Evolutionary conservation across 2,888 invertebrate species (phyloP).

Genomic region (Priocnemis perturbator): DNA sequence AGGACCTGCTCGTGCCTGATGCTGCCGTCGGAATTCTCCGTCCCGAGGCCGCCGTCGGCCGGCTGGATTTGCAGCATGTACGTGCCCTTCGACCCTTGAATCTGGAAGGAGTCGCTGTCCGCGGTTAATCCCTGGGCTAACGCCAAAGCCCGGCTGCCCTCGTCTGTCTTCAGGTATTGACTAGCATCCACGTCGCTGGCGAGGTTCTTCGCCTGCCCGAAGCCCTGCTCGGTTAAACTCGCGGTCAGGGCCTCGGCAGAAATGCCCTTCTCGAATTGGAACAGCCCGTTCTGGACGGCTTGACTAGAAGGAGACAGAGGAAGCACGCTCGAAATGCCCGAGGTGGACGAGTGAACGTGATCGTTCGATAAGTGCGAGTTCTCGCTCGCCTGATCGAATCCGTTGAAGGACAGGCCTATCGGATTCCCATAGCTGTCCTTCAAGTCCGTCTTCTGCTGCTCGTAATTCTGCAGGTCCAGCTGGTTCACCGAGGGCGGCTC

Average conservation of each 20-base stretch:
- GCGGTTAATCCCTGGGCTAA: conserved; percentile 62
- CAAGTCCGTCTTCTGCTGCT: conserved; percentile 55
- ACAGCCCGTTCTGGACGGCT: conserved; percentile 40
- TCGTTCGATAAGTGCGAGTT: conserved; percentile 25
- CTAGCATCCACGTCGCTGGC: conserved; percentile 63
- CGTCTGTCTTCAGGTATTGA: conserved; percentile 63
- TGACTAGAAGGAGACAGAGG: conserved; percentile 32
- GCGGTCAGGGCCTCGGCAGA: conserved; percentile 63
- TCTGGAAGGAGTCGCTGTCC: conserved; percentile 67
- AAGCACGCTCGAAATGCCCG: conserved; percentile 38
- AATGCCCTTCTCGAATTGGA: conserved; percentile 43
- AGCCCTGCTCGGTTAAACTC: conserved; percentile 61
- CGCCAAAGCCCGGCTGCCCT: conserved; percentile 65
- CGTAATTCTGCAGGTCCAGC: conserved; percentile 60
- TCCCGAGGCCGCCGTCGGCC: conserved; percentile 78
- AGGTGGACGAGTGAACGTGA: conserved; percentile 36
- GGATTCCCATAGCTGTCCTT: conserved; percentile 72
- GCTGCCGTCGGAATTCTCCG: conserved; percentile 76
- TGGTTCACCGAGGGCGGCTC: conserved; percentile 59
- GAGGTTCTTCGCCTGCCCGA: conserved; percentile 55
- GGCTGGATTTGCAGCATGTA: conserved; percentile 88
- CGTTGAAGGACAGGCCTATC: conserved; percentile 49
- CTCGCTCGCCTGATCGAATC: conserved; percentile 28
- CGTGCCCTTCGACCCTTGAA: conserved; percentile 78
- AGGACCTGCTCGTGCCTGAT: conserved; percentile 85